phyloP scores from a whole-genome alignment of 2,797 vertebrate species.

The Carcharodon carcharias region DNA sequence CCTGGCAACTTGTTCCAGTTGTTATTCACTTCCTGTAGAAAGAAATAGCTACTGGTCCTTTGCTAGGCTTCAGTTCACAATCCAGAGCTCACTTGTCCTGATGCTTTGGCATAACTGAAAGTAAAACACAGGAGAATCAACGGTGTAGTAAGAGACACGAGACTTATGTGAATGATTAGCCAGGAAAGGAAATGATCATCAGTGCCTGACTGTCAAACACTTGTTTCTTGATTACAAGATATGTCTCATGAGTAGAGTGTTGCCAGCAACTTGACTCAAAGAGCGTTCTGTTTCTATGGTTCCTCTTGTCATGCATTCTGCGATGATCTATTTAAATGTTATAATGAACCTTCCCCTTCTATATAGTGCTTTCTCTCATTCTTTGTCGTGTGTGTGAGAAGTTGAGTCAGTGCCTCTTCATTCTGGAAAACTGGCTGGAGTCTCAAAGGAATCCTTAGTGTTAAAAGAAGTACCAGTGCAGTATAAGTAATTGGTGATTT shows the following conservation, averaged over 20 bases:
- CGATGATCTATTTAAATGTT: neutral
- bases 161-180: neutral
- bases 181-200: neutral
- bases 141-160: neutral
- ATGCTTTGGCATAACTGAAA: neutral
- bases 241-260: neutral
- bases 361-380: neutral
- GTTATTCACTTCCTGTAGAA: neutral
- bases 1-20: neutral
- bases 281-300: neutral
- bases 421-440: neutral
- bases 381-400: neutral
- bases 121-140: neutral
- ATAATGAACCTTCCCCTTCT: neutral
- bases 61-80: neutral
- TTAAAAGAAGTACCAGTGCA: neutral
- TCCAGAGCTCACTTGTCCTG: neutral
- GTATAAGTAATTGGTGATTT: neutral
- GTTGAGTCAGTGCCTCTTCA: neutral
- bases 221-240: neutral
- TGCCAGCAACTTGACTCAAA: neutral
- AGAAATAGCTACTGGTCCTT: neutral
- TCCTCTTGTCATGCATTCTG: neutral
- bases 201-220: no score
- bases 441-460: neutral